Conservation (phyloP, 2,888 invertebrate species). For the Diogma glabrata region DNA sequence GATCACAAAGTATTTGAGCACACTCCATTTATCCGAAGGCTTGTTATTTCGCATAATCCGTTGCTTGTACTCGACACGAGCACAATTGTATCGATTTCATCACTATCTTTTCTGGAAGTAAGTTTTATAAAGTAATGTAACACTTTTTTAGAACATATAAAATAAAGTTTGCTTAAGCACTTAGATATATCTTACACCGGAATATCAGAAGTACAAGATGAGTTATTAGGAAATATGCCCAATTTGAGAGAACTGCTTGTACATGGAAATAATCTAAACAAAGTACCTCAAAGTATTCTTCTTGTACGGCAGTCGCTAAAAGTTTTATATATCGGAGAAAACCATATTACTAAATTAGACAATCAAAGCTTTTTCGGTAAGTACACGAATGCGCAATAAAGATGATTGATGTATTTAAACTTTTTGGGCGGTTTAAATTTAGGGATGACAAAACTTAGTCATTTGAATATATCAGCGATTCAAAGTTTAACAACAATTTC, state of each 20-base stretch:
- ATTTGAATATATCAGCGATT: conserved; percentile 49
- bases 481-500: conserved; percentile 43
- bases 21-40: conserved; percentile 45
- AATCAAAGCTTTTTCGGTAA: conserved; percentile 43
- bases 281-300: conserved; percentile 45
- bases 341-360: conserved; percentile 45
- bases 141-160: background rate
- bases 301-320: conserved; percentile 43
- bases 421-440: too few species aligned
- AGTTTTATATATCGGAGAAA: conserved; percentile 48
- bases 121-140: conserved; percentile 16
- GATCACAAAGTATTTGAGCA: conserved; percentile 50
- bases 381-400: too few species aligned
- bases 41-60: conserved; percentile 50
- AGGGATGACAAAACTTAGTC: conserved; percentile 42
- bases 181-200: conserved; percentile 48
- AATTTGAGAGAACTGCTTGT: conserved; percentile 46
- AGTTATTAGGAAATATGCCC: conserved; percentile 40
- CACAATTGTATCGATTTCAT: conserved; percentile 45
- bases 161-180: conserved; percentile 29
- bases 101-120: conserved; percentile 45
- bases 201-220: conserved; percentile 42
- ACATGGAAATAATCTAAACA: conserved; percentile 46
- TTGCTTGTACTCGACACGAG: conserved; percentile 47
- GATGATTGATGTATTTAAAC: too few species aligned